phyloP scores from a whole-genome alignment of 2,888 invertebrate genomes.

The Stenodera caucasica region DNA sequence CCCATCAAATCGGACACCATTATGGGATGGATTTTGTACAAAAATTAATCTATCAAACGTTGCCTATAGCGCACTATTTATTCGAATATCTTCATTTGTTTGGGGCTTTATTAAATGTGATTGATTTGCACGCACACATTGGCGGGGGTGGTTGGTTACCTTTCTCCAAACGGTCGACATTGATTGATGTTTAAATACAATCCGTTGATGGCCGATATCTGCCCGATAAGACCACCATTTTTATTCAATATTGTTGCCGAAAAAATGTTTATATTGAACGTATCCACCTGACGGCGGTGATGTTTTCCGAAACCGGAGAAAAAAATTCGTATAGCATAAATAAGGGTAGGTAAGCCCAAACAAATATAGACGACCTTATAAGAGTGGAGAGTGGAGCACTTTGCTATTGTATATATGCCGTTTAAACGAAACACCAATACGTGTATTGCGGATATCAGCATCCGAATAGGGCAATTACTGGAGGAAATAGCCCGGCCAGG shows the following conservation, averaged over 20 bases:
- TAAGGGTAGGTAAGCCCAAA: conserved; percentile 49
- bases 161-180: conserved; percentile 28
- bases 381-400: conserved; percentile 45
- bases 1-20: not conserved
- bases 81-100: too few species aligned
- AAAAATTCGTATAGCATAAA: conserved; percentile 32
- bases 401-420: conserved; percentile 48
- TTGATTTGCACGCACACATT: conserved; percentile 32
- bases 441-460: conserved; percentile 55
- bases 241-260: not conserved
- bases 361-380: conserved; percentile 43
- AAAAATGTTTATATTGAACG: not conserved
- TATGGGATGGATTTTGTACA: not conserved
- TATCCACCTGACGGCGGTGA: conserved; percentile 5
- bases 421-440: conserved; percentile 51
- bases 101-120: conserved; percentile 22
- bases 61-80: too few species aligned
- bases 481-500: conserved; percentile 48
- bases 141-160: conserved; percentile 1
- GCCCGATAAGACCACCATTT: conserved; percentile 11
- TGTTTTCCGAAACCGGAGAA: conserved; percentile 31
- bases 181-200: conserved; percentile 34
- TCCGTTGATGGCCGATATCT: conserved; percentile 6
- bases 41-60: too few species aligned
- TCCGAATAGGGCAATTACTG: conserved; percentile 57